Evolutionary conservation across 2,113 vertebrate genomes (phyloP), one percentile per base, ranked within the genome.

Genomic region (Tachycineta bicolor): DNA sequence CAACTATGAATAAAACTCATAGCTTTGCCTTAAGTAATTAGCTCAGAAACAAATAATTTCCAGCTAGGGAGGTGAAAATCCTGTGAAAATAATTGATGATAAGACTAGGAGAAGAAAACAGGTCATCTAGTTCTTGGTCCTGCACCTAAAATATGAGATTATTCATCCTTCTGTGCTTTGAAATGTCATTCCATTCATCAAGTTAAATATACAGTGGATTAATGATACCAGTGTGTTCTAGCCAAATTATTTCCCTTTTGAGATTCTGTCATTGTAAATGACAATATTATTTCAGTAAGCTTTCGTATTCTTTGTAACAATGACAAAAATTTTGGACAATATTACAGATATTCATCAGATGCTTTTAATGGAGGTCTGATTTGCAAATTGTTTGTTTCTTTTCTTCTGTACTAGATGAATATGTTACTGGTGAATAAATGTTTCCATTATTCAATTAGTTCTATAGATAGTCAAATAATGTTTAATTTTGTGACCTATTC

Each of bases 401-500:
- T 89, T 93, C 74, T 93, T 97, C 82, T 90, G 10, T 65, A 47
- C 52, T 80, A 65, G 34, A 94, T 86, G n/a, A 94, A 93, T 85
- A 20, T 75, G 78, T 92, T 93, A 90, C 81, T 94, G 60, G 60
- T 74, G 85, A 86, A 86, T 83, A 95, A 93, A 94, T 94, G 67
- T 94, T 96, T 94, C 71, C 34, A 91, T 94, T 94, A 91, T 87
- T 94, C 93, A 93, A 82, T 96, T 96, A 96, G 64, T 71, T 92
- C 80, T 56, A 92, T 91, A 95, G 74, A 94, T 79, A 95, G 73
- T 81, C 80, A 95, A 94, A 94, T 94, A 94, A 93, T 95, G 52
- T 56, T 90, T 93, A 89, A 92, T 96, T 95, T 91, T 87, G 62
- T 89, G 62, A 94, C 62, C 52, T 87, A 84, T 87, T 91, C 68